Evolutionary conservation across 2,888 invertebrate genomes (phyloP).

Genomic region (Melieria picta): DNA sequence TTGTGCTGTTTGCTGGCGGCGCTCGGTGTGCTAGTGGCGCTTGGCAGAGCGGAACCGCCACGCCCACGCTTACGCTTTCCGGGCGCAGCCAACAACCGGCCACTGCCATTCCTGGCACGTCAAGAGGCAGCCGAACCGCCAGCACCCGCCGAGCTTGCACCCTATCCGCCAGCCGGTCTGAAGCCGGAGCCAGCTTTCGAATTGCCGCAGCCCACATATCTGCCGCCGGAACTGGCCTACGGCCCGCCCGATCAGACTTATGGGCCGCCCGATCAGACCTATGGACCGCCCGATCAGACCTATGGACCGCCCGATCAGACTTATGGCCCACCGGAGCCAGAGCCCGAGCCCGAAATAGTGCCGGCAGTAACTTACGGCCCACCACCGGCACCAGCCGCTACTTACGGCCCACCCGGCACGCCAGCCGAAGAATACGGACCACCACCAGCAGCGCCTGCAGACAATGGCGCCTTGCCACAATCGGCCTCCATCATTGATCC

Average conservation of each 20-base stretch:
- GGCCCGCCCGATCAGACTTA: slow-evolving; percentile 50
- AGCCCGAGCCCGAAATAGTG: slow-evolving; percentile 35
- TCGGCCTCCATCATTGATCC: slow-evolving; percentile 48
- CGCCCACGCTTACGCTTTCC: slow-evolving; percentile 50
- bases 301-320: slow-evolving; percentile 51
- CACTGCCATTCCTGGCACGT: slow-evolving; percentile 44
- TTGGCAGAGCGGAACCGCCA: slow-evolving; percentile 28
- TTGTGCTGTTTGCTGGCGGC: slow-evolving; percentile 5
- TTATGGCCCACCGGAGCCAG: slow-evolving; percentile 50
- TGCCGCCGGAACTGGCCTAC: slow-evolving; percentile 47
- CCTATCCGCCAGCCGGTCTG: slow-evolving; percentile 59
- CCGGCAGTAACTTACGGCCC: slow-evolving; percentile 38
- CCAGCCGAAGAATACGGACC: slow-evolving; percentile 38
- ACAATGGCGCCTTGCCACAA: slow-evolving; percentile 37
- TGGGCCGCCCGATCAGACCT: slow-evolving; percentile 49
- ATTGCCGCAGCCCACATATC: slow-evolving; percentile 50
- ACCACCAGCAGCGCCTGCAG: slow-evolving; percentile 32
- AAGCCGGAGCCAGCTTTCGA: slow-evolving; percentile 57
- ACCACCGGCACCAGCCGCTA: slow-evolving; percentile 28
- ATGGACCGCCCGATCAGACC: slow-evolving; percentile 46
- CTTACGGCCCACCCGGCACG: slow-evolving; percentile 39
- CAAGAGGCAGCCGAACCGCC: slow-evolving; percentile 43
- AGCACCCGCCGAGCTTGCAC: slow-evolving; percentile 43
- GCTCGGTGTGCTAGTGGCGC: slow-evolving; percentile 9
- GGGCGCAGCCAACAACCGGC: slow-evolving; percentile 45